Evolutionary conservation across 1,140 invertebrate species (phyloP), one percentile per base, ranked within the genome.

Genomic region (Tetramorium alpestre): DNA sequence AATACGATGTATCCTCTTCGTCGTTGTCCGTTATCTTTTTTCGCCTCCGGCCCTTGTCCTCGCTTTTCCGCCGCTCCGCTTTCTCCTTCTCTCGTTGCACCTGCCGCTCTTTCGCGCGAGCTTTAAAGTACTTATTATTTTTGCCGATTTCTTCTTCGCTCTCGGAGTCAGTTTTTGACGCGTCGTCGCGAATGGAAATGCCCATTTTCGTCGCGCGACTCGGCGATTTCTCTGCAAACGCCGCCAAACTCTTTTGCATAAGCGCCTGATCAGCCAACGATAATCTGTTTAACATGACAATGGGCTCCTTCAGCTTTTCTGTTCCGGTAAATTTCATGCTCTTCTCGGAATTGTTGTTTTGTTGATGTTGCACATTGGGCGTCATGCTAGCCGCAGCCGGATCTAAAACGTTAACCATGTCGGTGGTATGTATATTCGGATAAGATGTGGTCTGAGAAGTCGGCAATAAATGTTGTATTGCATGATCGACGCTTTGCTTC

Each of bases 211-310:
- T 96, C 25, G 96, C 96, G 73, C 96, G 93, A 91, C 95, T 94
- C 54, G 96, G 96, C 89, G 96, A 96, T 89, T 96, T 96, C 92
- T 97, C 96, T 60, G 95, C 96, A 91, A 96, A 97, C 80, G 96
- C 96, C 77, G 95, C 95, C 86, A 97, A 91, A 93, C 96, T 97
- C 89, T 96, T 96, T 86, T 97, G 96, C 96, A 97, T 97, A 28
- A 96, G 92, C 54, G 95, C 94, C 85, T 97, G 96, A 92, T 97
- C 97, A 72, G 96, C 96, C 44, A 95, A 90, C 25, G 96, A 96
- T 92, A 97, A 93, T 92, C 96, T 96, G 89, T 96, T 96, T 76
- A 97, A 93, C 95, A 96, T 96, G 69, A 97, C 96, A 11, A 96
- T 91, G 6, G 95, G 95, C 76, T 95, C 94, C 67, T 95, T 96